phyloP scores from a whole-genome alignment of 2,888 invertebrate species.

The Drosophila pegasa region DNA sequence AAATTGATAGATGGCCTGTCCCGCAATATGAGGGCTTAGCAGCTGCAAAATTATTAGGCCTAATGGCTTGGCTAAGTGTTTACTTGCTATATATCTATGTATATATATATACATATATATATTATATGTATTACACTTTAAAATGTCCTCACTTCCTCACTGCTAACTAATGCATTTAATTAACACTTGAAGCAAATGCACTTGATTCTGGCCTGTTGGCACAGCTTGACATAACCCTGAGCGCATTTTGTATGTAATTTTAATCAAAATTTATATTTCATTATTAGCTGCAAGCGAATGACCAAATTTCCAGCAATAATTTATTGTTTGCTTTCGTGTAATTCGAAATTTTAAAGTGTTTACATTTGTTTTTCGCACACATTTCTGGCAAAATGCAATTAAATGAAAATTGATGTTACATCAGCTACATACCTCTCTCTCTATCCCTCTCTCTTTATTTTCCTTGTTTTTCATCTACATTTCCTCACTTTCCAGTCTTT shows the following conservation, averaged over 20 bases:
- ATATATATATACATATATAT: neutral
- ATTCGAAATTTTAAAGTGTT: slow-evolving; percentile 19
- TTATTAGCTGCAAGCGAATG: neutral
- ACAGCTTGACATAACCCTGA: neutral
- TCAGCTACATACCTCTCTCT: neutral
- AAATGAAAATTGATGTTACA: slow-evolving; percentile 33
- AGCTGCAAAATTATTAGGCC: slow-evolving; percentile 44
- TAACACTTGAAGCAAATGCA: slow-evolving; percentile 42
- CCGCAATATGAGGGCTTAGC: slow-evolving; percentile 18
- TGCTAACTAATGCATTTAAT: slow-evolving; percentile 45
- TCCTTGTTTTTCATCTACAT: neutral
- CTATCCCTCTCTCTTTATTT: neutral
- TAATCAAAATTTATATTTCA: slow-evolving; percentile 2
- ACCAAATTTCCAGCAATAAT: slow-evolving; percentile 1
- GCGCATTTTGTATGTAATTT: slow-evolving; percentile 8
- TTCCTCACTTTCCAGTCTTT: slow-evolving; percentile 28
- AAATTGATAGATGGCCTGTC: slow-evolving; percentile 50
- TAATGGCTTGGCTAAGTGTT: slow-evolving; percentile 34
- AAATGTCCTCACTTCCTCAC: slow-evolving; percentile 30
- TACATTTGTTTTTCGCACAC: slow-evolving; percentile 5
- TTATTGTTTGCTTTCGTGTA: slow-evolving; percentile 15
- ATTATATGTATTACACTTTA: slow-evolving; percentile 1
- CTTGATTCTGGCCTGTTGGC: slow-evolving; percentile 40
- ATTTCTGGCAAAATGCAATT: slow-evolving; percentile 47
- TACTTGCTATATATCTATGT: neutral